Evolutionary conservation across 2,888 invertebrate genomes (phyloP).

Genomic region (Rhingia rostrata): DNA sequence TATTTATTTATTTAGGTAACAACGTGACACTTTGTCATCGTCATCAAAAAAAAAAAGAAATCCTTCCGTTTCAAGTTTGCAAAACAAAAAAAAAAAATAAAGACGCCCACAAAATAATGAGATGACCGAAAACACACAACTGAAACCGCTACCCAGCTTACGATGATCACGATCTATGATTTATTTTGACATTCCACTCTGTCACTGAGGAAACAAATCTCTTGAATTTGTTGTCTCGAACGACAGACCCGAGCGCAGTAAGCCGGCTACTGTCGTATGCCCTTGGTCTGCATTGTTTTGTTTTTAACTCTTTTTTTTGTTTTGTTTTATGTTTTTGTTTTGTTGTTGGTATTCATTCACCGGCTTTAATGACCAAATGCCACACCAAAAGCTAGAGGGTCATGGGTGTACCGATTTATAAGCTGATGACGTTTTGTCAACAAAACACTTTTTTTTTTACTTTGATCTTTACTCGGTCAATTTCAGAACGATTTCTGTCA

Average conservation of each 20-base stretch:
- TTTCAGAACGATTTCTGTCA: slow-evolving; percentile 24
- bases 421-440: slow-evolving; percentile 59
- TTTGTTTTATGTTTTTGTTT: slow-evolving; percentile 47
- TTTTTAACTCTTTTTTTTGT: slow-evolving; percentile 8
- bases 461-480: slow-evolving; percentile 28
- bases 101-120: neutral
- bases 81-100: neutral
- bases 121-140: slow-evolving; percentile 41
- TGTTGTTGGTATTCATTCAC: slow-evolving; percentile 50
- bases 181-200: slow-evolving; percentile 56
- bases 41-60: neutral
- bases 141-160: slow-evolving; percentile 60
- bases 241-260: slow-evolving; percentile 23
- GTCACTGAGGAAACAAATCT: slow-evolving; percentile 40
- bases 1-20: slow-evolving; percentile 48
- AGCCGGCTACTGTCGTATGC: slow-evolving; percentile 61
- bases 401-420: neutral
- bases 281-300: slow-evolving; percentile 35
- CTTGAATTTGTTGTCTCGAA: slow-evolving; percentile 50
- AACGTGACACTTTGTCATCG: slow-evolving; percentile 40
- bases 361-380: slow-evolving; percentile 51
- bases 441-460: slow-evolving; percentile 58
- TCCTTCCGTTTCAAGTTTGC: neutral
- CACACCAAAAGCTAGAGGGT: slow-evolving; percentile 26
- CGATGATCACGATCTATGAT: slow-evolving; percentile 51